phyloP scores from a whole-genome alignment of 2,797 vertebrate genomes.

The Nannoperca australis region DNA sequence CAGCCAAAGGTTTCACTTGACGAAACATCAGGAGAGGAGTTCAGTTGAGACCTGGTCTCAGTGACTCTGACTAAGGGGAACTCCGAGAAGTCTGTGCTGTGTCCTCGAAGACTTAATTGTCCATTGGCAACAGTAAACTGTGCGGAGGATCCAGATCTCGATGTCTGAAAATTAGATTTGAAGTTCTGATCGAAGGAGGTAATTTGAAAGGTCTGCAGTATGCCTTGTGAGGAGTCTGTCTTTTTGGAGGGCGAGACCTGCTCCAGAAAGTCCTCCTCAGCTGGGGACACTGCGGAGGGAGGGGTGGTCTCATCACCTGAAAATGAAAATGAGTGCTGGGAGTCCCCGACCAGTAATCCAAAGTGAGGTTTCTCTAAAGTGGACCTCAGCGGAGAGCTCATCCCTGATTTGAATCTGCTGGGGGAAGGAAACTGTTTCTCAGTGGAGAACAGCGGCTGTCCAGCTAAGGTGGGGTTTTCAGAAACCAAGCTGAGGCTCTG shows the following conservation, averaged over 20 bases:
- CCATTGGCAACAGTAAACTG: constrained; percentile 97
- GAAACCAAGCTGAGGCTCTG: constrained; percentile 97
- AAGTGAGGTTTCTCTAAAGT: constrained; percentile 97
- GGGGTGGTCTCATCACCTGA: constrained; percentile 96
- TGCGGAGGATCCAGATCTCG: constrained; percentile 92
- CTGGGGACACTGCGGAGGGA: constrained; percentile 92
- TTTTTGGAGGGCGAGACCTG: constrained; percentile 98
- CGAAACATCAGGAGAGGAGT: constrained; percentile 96
- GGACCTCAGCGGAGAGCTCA: constrained; percentile 95
- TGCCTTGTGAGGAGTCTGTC: constrained; percentile 91
- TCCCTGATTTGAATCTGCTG: constrained; percentile 94
- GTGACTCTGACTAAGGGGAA: constrained; percentile 96
- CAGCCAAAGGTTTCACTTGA: constrained; percentile 97
- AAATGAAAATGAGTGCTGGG: constrained; percentile 98
- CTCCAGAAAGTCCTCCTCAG: constrained; percentile 97
- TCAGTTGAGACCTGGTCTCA: constrained; percentile 96
- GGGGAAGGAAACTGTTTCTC: constrained; percentile 96
- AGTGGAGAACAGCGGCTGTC: constrained; percentile 94
- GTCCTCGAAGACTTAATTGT: constrained; percentile 95
- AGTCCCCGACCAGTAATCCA: constrained; percentile 95
- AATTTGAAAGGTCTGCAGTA: constrained; percentile 97
- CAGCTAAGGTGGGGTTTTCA: constrained; percentile 93
- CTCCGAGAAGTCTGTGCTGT: constrained; percentile 95
- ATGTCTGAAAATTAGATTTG: constrained; percentile 94
- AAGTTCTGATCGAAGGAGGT: constrained; percentile 97